phyloP scores from a whole-genome alignment of 2,888 invertebrate species.

The Machimus rusticus region DNA sequence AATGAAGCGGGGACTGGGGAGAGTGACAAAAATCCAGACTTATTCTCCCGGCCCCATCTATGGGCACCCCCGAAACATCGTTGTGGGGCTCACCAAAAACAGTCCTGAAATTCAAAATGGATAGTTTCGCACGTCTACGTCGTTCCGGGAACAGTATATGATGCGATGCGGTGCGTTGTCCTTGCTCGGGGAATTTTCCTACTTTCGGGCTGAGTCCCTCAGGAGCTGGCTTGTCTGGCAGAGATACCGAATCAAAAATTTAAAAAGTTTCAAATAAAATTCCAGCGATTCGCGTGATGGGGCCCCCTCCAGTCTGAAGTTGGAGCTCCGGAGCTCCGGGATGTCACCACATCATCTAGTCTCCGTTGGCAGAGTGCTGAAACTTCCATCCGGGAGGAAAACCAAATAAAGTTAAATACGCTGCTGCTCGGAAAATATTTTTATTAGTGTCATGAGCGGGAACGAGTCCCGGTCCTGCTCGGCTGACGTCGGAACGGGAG shows the following conservation, averaged over 20 bases:
- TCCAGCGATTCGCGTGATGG: neutral
- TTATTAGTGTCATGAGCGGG: slow-evolving; percentile 30
- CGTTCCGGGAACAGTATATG: neutral
- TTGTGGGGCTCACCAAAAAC: neutral
- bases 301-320: neutral
- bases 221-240: neutral
- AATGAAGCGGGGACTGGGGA: neutral
- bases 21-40: neutral
- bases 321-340: neutral
- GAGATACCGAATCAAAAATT: slow-evolving; percentile 37
- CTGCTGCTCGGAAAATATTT: slow-evolving; percentile 29
- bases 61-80: neutral
- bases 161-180: slow-evolving; percentile 6
- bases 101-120: neutral
- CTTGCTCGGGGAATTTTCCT: neutral
- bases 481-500: neutral
- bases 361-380: neutral
- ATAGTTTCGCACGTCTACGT: slow-evolving; percentile 10
- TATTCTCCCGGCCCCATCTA: neutral
- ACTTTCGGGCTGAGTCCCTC: neutral
- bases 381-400: neutral
- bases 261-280: slow-evolving; percentile 37
- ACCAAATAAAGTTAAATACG: slow-evolving; percentile 38
- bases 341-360: neutral
- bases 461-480: neutral